Evolutionary conservation across 2,113 vertebrate genomes (phyloP).

Genomic region (Delphinapterus leucas): DNA sequence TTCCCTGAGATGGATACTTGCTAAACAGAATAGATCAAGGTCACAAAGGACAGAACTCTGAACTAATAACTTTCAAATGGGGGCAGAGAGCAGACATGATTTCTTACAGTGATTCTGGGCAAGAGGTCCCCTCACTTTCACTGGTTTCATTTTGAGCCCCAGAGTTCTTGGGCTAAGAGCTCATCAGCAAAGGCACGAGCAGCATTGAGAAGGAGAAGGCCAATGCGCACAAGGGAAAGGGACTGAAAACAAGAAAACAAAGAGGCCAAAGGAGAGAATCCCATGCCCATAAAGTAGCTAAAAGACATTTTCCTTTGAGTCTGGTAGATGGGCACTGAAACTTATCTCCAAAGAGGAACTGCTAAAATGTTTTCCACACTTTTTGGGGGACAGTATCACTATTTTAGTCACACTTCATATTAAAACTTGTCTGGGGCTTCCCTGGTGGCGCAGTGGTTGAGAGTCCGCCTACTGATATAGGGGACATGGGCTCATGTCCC

Average conservation of each 20-base stretch:
- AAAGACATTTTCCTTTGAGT: not conserved
- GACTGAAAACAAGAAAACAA: not conserved
- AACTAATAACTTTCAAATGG: accelerated
- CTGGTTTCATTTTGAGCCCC: not conserved
- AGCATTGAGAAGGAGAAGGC: not conserved
- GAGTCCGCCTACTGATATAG: no score
- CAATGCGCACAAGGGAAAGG: not conserved
- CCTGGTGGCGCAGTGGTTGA: no score
- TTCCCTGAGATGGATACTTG: not conserved
- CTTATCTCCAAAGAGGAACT: not conserved
- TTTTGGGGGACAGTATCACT: not conserved
- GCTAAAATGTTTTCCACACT: not conserved
- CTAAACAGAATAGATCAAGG: not conserved
- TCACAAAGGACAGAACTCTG: not conserved
- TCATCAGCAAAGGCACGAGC: not conserved
- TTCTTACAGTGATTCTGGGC: not conserved
- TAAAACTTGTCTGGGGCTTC: not conserved
- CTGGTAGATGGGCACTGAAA: no score
- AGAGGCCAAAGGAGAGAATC: not conserved
- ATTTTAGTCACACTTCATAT: not conserved
- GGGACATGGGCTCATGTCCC: no score
- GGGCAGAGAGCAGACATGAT: not conserved
- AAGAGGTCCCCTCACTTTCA: not conserved
- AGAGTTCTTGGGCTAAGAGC: not conserved
- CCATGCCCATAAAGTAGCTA: not conserved